Conservation (phyloP, 2,113 vertebrate genomes). For the Otis tarda region DNA sequence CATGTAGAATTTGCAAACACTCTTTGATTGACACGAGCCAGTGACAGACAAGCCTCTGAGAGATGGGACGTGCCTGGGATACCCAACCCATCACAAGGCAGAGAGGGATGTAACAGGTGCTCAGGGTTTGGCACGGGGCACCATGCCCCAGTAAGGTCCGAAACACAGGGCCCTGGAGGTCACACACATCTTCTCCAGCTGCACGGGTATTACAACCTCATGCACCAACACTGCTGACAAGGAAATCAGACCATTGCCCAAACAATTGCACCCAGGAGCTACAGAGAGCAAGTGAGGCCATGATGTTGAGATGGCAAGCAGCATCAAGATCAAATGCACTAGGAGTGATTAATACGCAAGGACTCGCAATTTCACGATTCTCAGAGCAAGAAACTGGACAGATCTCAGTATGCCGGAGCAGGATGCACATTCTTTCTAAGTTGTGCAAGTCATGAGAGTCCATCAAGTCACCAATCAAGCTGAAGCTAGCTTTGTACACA, state of each 20-base stretch:
- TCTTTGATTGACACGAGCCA: neutral
- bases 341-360: neutral
- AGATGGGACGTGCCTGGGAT: neutral
- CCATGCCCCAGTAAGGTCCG: fast-evolving
- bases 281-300: fast-evolving
- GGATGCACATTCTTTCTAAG: neutral
- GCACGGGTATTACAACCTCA: neutral
- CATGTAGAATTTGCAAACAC: neutral
- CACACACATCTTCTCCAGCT: neutral
- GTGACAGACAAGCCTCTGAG: neutral
- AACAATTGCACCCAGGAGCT: neutral
- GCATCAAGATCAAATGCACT: neutral
- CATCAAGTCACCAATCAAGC: neutral
- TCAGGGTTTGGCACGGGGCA: fast-evolving
- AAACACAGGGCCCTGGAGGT: neutral
- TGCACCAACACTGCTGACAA: fast-evolving
- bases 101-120: neutral
- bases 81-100: fast-evolving
- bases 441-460: neutral
- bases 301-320: fast-evolving
- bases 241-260: neutral
- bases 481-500: neutral
- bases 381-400: neutral
- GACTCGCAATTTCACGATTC: neutral
- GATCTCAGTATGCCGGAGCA: neutral